Evolutionary conservation across 2,888 invertebrate genomes (phyloP).

Genomic region (Noctua janthe): DNA sequence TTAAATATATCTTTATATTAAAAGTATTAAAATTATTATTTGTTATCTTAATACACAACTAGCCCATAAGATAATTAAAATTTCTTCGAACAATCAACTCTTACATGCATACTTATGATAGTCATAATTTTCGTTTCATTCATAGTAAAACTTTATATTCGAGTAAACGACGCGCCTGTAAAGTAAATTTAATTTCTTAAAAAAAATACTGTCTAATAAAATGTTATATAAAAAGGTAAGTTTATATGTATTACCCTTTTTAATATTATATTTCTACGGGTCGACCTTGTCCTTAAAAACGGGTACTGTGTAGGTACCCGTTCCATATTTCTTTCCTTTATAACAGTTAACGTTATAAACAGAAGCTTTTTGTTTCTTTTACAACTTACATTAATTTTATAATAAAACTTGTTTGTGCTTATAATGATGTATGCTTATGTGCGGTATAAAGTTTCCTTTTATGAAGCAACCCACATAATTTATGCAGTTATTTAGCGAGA

Average conservation of each 20-base stretch:
- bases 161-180: background rate
- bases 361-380: conserved; percentile 22
- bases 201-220: conserved; percentile 27
- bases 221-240: conserved; percentile 15
- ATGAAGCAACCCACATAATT: background rate
- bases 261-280: conserved; percentile 18
- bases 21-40: background rate
- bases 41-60: background rate
- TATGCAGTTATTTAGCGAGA: background rate
- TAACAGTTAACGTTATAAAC: conserved; percentile 8
- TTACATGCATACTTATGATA: background rate
- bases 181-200: conserved; percentile 14
- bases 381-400: background rate
- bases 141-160: background rate
- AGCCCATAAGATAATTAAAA: background rate
- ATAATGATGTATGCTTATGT: conserved; percentile 9
- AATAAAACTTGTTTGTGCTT: background rate
- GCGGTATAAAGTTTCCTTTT: background rate
- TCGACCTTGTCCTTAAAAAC: conserved; percentile 35
- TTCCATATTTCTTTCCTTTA: conserved; percentile 22
- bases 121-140: background rate
- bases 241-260: conserved; percentile 13
- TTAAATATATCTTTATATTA: no score
- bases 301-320: background rate
- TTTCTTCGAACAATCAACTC: background rate